Conservation (phyloP, 1,140 invertebrate genomes). For the Chymomyza costata region DNA sequence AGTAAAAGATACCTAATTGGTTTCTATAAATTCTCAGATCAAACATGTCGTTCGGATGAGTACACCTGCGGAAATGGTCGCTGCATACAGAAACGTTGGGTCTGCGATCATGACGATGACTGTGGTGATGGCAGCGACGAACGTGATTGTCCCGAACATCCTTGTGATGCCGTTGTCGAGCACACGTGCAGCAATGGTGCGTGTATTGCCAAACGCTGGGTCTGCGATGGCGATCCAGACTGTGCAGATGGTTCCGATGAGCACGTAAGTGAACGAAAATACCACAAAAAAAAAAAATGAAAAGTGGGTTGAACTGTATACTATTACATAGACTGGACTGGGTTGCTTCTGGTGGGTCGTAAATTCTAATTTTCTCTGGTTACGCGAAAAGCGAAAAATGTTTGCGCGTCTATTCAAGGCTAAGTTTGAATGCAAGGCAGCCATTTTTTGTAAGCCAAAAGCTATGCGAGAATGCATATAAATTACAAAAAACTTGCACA, state of each 20-base stretch:
- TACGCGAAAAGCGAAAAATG: slow-evolving; percentile 2
- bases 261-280: slow-evolving; percentile 79
- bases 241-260: slow-evolving; percentile 89
- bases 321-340: too few species aligned
- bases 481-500: slow-evolving; percentile 63
- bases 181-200: slow-evolving; percentile 83
- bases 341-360: slow-evolving; percentile 34
- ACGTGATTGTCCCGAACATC: slow-evolving; percentile 82
- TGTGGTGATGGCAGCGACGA: slow-evolving; percentile 91
- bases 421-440: too few species aligned
- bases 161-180: slow-evolving; percentile 81
- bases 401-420: slow-evolving; percentile 24
- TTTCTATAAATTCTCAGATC: slow-evolving; percentile 77
- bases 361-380: slow-evolving; percentile 40
- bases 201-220: slow-evolving; percentile 85
- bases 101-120: slow-evolving; percentile 92
- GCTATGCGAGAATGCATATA: slow-evolving; percentile 49
- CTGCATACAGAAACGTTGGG: slow-evolving; percentile 91
- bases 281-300: too few species aligned
- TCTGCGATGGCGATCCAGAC: slow-evolving; percentile 91
- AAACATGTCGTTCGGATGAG: slow-evolving; percentile 90
- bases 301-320: not conserved
- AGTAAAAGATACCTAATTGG: too few species aligned
- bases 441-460: too few species aligned
- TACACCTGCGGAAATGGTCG: slow-evolving; percentile 92